A percentile compares a stretch with the other conserved stretches of the same genome.
phyloP scores from a whole-genome alignment of 2,797 vertebrate species.

The Pogonophryne albipinna region DNA sequence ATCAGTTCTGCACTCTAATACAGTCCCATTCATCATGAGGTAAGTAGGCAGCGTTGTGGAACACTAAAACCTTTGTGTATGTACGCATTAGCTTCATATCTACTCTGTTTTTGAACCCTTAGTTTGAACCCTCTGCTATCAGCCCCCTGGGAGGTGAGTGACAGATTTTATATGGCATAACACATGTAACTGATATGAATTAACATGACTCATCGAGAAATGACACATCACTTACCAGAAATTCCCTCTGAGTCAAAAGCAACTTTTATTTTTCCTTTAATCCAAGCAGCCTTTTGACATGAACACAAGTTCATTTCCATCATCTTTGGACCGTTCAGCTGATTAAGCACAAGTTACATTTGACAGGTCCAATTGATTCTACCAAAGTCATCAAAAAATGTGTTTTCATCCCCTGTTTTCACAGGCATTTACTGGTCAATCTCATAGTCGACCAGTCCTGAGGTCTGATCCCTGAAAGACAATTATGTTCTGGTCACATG shows the following conservation, averaged over 20 bases:
- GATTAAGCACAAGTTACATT: conserved; percentile 45
- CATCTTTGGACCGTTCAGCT: conserved; percentile 40
- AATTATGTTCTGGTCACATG: conserved; percentile 46
- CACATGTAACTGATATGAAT: conserved; percentile 61
- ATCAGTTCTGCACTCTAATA: not conserved
- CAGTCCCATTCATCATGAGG: conserved; percentile 22
- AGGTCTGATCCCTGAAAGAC: conserved; percentile 58
- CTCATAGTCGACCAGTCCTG: conserved; percentile 25
- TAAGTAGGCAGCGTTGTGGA: conserved; percentile 38
- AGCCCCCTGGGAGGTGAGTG: conserved; percentile 50
- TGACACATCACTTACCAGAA: conserved; percentile 60
- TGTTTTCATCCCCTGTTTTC: conserved; percentile 50
- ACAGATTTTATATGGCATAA: conserved; percentile 60
- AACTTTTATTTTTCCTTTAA: conserved; percentile 62
- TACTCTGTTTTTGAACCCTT: conserved; percentile 45
- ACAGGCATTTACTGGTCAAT: conserved; percentile 49
- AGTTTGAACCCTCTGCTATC: conserved; percentile 62
- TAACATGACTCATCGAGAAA: conserved; percentile 65
- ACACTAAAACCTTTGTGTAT: conserved; percentile 57
- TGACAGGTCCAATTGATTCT: conserved; percentile 54
- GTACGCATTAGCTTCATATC: conserved; percentile 30
- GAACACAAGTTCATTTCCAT: conserved; percentile 45
- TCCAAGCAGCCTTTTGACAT: conserved; percentile 47
- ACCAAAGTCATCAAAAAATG: conserved; percentile 41
- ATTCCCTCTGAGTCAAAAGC: conserved; percentile 34